Evolutionary conservation across 2,888 invertebrate species (phyloP).

Genomic region (Phania funesta): DNA sequence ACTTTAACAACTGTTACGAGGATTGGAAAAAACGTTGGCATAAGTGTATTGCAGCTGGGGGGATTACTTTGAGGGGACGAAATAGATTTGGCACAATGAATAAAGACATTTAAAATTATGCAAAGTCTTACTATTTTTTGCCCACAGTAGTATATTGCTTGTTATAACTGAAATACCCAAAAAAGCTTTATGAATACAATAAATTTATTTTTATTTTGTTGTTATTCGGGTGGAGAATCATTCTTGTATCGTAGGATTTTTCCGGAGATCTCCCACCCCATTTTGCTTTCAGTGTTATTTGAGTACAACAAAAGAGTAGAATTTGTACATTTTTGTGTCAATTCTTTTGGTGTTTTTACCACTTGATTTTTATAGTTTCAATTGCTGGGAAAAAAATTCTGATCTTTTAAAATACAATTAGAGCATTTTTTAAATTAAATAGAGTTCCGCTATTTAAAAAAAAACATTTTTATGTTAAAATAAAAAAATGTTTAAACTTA

Average conservation of each 20-base stretch:
- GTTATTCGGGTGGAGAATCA: neutral
- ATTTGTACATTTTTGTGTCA: slow-evolving; percentile 9
- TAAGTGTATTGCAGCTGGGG: too few species aligned
- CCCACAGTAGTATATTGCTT: too few species aligned
- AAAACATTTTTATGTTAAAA: neutral
- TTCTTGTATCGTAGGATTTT: slow-evolving; percentile 24
- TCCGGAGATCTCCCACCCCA: neutral
- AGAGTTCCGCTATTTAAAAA: neutral
- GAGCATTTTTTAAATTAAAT: slow-evolving; percentile 1
- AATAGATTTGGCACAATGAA: too few species aligned
- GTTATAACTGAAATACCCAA: too few species aligned
- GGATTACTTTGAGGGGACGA: too few species aligned
- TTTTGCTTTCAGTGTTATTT: slow-evolving; percentile 26
- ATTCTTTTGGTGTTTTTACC: neutral
- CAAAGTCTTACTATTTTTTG: too few species aligned
- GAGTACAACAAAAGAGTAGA: neutral
- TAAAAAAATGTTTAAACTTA: too few species aligned
- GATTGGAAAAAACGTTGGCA: too few species aligned
- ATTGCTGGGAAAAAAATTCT: slow-evolving; percentile 1
- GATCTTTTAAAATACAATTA: neutral
- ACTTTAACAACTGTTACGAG: too few species aligned
- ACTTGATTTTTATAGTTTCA: slow-evolving; percentile 10
- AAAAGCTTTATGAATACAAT: too few species aligned
- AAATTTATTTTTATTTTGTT: too few species aligned
- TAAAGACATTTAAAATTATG: too few species aligned